Evolutionary conservation across 2,797 vertebrate genomes (phyloP).

Genomic region (Acanthiza pusilla): DNA sequence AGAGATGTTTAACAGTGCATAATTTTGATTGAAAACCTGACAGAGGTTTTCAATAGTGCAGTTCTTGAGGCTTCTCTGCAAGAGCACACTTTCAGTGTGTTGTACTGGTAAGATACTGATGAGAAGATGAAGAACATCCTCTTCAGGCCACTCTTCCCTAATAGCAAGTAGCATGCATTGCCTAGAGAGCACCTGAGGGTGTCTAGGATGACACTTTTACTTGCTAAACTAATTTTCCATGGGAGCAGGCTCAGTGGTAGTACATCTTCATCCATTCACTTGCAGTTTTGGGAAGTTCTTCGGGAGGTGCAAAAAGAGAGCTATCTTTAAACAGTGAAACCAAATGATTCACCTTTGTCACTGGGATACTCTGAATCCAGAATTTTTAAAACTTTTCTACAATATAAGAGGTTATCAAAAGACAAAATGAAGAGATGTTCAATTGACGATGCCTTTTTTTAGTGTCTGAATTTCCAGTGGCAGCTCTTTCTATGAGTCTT

Average conservation of each 20-base stretch:
- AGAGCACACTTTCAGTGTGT: background rate
- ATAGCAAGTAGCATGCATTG: background rate
- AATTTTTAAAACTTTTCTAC: background rate
- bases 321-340: background rate
- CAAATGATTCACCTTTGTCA: background rate
- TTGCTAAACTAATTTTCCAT: background rate
- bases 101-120: background rate
- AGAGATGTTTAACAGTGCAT: background rate
- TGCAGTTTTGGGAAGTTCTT: background rate
- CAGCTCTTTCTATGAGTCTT: background rate
- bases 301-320: background rate
- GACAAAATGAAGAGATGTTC: background rate
- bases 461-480: background rate
- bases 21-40: background rate
- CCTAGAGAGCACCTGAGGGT: background rate
- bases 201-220: background rate
- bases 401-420: background rate
- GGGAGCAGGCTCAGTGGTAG: background rate
- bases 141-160: accelerated
- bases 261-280: accelerated
- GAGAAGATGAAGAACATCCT: background rate
- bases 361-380: background rate
- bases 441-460: background rate
- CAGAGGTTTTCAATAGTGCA: background rate
- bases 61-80: background rate